These are phyloP conservation scores for Platycheirus rosarum DNA, from an alignment of 2,888 invertebrate genomes.

Conservation along the genomic window DNA sequence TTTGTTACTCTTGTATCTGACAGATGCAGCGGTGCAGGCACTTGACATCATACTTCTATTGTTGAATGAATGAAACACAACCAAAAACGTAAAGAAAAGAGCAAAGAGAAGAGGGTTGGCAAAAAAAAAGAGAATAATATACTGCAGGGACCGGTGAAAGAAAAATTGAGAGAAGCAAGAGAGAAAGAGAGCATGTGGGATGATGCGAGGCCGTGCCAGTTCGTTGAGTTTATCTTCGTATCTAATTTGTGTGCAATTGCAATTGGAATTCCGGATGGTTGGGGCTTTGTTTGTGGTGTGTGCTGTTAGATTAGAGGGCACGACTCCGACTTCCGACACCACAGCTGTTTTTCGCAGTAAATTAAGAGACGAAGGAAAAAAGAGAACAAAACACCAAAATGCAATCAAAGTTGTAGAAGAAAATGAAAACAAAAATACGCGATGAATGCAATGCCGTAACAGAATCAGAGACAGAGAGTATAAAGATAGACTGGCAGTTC, in stretches of 20 bases:
- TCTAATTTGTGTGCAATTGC: slow-evolving; percentile 58
- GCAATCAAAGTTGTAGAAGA: slow-evolving; percentile 11
- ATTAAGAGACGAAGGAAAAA: slow-evolving; percentile 27
- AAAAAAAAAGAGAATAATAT: slow-evolving; percentile 36
- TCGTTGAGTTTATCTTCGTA: slow-evolving; percentile 52
- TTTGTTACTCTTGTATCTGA: slow-evolving; percentile 71
- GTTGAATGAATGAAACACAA: slow-evolving; percentile 51
- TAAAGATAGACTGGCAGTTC: slow-evolving; percentile 20
- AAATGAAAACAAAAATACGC: slow-evolving; percentile 56
- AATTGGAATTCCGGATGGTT: slow-evolving; percentile 64
- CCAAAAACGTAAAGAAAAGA: slow-evolving; percentile 23
- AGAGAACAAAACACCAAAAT: slow-evolving; percentile 7
- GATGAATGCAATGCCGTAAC: slow-evolving; percentile 61
- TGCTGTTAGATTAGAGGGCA: slow-evolving; percentile 67
- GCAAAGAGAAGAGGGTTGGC: too few species aligned
- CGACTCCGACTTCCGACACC: slow-evolving; percentile 65
- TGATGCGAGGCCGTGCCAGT: slow-evolving; percentile 16
- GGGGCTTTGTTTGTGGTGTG: slow-evolving; percentile 47
- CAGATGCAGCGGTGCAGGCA: slow-evolving; percentile 66
- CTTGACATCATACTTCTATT: slow-evolving; percentile 59
- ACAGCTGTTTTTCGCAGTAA: slow-evolving; percentile 72
- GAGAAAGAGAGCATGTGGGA: not conserved
- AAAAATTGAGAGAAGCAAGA: slow-evolving; percentile 1
- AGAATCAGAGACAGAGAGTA: too few species aligned
- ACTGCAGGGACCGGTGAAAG: slow-evolving; percentile 14